Percentiles rank a stretch among this genome's conserved stretches.
Conservation (phyloP, 2,888 invertebrate species). For the Cotesia congregata region DNA sequence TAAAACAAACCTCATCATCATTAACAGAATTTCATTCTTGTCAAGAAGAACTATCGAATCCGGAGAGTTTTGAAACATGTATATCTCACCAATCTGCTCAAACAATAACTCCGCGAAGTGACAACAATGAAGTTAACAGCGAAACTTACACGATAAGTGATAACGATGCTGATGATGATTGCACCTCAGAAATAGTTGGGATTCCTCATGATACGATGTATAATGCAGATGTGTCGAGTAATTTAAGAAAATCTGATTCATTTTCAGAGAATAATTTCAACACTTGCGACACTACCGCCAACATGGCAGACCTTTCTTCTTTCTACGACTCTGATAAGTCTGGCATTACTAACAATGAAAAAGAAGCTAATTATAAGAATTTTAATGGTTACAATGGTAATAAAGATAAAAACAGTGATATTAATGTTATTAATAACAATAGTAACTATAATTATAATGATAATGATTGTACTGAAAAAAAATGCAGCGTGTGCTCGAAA, state of each 20-base stretch:
- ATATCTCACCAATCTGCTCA: not conserved
- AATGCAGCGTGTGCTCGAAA: constrained; percentile 26
- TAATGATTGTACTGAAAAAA: not conserved
- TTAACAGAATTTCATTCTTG: constrained; percentile 9
- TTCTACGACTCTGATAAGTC: not conserved
- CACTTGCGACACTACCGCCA: constrained; percentile 44
- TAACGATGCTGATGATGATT: constrained; percentile 3
- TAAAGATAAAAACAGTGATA: not conserved
- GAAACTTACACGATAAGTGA: constrained; percentile 52
- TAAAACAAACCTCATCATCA: not conserved
- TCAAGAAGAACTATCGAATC: not conserved
- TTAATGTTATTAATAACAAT: not conserved
- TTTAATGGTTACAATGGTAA: not conserved
- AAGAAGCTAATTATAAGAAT: not conserved
- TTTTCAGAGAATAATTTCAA: constrained; percentile 18
- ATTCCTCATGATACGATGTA: constrained; percentile 39
- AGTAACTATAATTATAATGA: not conserved
- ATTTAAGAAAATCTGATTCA: constrained; percentile 39
- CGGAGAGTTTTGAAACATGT: not conserved
- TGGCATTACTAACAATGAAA: not conserved
- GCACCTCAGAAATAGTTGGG: constrained; percentile 27
- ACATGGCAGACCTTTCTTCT: constrained; percentile 50
- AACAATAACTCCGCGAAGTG: not conserved
- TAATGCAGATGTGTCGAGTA: constrained; percentile 52
- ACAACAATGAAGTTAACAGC: constrained; percentile 31